A percentile compares a stretch with the other conserved stretches of the same genome.
Evolutionary conservation across 2,113 vertebrate species (phyloP).

Genomic region (Tupaia chinensis): DNA sequence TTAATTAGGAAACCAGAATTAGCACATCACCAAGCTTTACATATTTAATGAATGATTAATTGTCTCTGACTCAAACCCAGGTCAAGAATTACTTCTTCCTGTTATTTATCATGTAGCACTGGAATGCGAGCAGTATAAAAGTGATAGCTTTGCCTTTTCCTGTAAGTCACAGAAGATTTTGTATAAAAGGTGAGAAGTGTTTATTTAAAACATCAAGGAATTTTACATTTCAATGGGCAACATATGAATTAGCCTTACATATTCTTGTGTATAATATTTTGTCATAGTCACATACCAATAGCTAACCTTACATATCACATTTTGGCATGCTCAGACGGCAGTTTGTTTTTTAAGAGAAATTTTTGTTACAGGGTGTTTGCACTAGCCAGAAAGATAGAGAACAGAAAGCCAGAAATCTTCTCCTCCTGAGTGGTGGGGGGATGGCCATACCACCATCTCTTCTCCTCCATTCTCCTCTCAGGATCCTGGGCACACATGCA

Average conservation of each 20-base stretch:
- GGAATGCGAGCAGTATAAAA: slow-evolving; percentile 58
- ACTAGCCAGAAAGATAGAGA: too few species aligned
- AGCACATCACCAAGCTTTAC: slow-evolving; percentile 63
- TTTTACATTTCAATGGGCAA: background rate
- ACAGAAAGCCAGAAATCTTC: too few species aligned
- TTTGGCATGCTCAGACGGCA: too few species aligned
- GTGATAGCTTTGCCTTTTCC: background rate
- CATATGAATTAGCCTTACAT: slow-evolving; percentile 16
- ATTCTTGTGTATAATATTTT: background rate
- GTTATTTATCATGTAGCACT: slow-evolving; percentile 56
- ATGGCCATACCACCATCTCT: too few species aligned
- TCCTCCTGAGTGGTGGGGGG: too few species aligned
- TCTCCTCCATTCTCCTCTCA: too few species aligned
- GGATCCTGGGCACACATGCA: too few species aligned
- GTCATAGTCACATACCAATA: background rate
- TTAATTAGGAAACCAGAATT: slow-evolving; percentile 65
- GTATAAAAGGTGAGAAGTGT: slow-evolving; percentile 56
- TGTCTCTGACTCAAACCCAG: slow-evolving; percentile 42
- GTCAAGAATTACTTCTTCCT: slow-evolving; percentile 39
- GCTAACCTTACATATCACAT: too few species aligned
- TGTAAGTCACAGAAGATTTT: slow-evolving; percentile 66
- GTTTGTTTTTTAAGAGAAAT: too few species aligned
- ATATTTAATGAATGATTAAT: slow-evolving; percentile 73
- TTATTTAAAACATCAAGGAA: slow-evolving; percentile 10
- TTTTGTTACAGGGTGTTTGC: too few species aligned